Percentiles rank a stretch among this genome's conserved stretches.
Conservation (phyloP, 2,113 vertebrate species). For the Peucedramus taeniatus region DNA sequence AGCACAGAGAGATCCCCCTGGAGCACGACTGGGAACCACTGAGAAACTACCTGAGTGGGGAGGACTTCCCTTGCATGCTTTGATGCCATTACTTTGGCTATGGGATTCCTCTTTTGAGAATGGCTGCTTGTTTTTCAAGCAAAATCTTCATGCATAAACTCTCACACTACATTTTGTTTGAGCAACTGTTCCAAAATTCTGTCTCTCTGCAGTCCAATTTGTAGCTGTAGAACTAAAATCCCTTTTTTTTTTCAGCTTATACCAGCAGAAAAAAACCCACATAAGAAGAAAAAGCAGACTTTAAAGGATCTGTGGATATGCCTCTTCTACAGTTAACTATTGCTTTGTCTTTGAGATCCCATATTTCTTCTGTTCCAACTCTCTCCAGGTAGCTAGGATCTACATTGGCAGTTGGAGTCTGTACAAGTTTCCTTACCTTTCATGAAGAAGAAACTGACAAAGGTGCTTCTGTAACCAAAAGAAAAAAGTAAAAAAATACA, state of each 20-base stretch:
- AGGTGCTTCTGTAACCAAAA: neutral
- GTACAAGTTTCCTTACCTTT: neutral
- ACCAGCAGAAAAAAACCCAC: neutral
- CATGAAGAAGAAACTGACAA: neutral
- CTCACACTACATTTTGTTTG: neutral
- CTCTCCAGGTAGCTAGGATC: neutral
- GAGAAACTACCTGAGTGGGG: fast-evolving
- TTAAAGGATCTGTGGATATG: neutral
- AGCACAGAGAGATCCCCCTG: fast-evolving
- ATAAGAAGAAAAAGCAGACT: neutral
- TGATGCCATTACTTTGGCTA: neutral
- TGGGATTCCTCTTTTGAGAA: neutral
- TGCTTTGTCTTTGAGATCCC: neutral
- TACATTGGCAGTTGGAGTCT: neutral
- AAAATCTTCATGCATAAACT: neutral
- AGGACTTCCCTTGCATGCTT: neutral
- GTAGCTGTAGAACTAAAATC: neutral
- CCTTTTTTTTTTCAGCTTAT: neutral
- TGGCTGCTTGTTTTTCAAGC: neutral
- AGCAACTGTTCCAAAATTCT: neutral
- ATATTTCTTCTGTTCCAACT: neutral
- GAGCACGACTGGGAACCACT: fast-evolving
- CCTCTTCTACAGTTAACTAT: neutral
- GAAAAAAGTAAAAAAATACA: neutral
- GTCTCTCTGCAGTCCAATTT: neutral